Evolutionary conservation across 2,113 vertebrate genomes (phyloP).

Genomic region (Perca fluviatilis): DNA sequence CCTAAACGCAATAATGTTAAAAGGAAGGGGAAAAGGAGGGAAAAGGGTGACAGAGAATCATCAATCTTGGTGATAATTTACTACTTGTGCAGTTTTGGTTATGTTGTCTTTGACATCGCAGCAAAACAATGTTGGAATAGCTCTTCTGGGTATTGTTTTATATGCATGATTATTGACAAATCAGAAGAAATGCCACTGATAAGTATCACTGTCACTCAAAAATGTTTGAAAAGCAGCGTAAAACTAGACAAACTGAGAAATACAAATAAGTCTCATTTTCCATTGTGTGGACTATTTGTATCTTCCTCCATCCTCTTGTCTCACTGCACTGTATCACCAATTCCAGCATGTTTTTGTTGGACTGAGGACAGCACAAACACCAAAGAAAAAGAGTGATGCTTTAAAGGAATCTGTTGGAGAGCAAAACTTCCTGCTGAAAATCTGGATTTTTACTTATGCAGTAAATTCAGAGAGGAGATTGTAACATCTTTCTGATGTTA

Average conservation of each 20-base stretch:
- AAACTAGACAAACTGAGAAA: neutral
- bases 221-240: neutral
- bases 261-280: constrained; percentile 30
- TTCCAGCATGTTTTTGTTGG: constrained; percentile 72
- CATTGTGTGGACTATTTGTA: constrained; percentile 55
- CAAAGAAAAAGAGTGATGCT: constrained; percentile 37
- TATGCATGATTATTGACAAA: neutral
- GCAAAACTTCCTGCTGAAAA: constrained; percentile 53
- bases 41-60: constrained; percentile 11
- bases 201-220: neutral
- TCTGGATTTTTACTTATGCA: constrained; percentile 10
- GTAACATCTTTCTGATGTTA: neutral
- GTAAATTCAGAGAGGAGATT: neutral
- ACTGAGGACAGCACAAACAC: constrained; percentile 40
- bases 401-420: constrained; percentile 43
- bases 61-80: constrained; percentile 4
- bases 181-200: neutral
- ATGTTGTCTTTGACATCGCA: neutral
- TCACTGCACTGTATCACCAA: constrained; percentile 48
- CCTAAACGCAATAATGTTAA: constrained; percentile 31
- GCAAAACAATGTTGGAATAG: constrained; percentile 2
- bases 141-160: neutral
- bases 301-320: constrained; percentile 62
- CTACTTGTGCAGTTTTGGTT: constrained; percentile 5
- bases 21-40: neutral